Base-by-base conservation (phyloP, 2,113 vertebrate genomes). In the Nymphicus hollandicus region DNA sequence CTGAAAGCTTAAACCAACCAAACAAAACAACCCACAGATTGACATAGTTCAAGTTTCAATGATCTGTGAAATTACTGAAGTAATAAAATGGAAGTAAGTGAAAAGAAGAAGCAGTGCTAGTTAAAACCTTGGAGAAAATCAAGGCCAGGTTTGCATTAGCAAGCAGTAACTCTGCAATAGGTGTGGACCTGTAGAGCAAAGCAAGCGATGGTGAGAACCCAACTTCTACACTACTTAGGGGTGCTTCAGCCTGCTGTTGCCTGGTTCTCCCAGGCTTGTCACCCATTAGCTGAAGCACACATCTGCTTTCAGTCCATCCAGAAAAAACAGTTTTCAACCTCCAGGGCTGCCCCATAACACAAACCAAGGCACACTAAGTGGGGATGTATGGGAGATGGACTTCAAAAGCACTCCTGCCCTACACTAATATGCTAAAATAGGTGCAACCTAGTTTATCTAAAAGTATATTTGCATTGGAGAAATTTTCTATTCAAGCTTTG, bases 21-120 rank as follows among this genome's bases (percentile, higher is more conserved):
- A 94, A 35, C 37, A 41, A 60, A 82, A 93, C 2, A 83, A 13
- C 12, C 22, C 41, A 23, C 0, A 7, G 58, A 46, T 9, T 19
- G 69, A 85, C 50, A 85, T 11, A 83, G 91, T 71, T 71, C 70
- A 91, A 10, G 49, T 91, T 81, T 91, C 73, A 89, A 74, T 28
- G 85, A 69, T 63, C 55, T 35, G 33, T 92, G 53, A 85, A 81
- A 93, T 89, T 71, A 68, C n/a, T 52, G 66, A 68, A 80, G 71
- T 35, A 88, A 29, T 74, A 71, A 84, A 96, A 81, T 24, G 23
- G 46, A 88, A 92, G 68, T 23, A 85, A 91, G 90, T 49, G 80
- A 90, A 81, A 73, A 81, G 43, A 92, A 46, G 61, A 52, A 9
- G 29, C 7, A 27, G n/a, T 9, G 6, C 17, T 91, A 86, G 46